Evolutionary conservation across 2,113 vertebrate species (phyloP).

Genomic region (Pseudopipra pipra): DNA sequence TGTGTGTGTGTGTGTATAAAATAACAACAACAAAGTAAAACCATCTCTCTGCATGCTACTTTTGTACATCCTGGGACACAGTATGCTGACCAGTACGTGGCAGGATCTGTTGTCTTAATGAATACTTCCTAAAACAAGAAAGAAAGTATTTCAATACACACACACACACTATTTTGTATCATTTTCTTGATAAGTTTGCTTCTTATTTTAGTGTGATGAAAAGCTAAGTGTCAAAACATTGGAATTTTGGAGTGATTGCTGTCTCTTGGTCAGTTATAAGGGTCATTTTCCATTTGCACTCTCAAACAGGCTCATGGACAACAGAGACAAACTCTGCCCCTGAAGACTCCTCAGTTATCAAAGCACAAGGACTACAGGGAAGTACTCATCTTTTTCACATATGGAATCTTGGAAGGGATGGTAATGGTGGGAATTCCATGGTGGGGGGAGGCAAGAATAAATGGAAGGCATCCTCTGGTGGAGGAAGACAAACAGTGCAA

Average conservation of each 20-base stretch:
- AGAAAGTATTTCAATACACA: not conserved
- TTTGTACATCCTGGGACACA: not conserved
- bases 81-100: not conserved
- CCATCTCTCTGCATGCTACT: not conserved
- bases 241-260: not conserved
- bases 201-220: not conserved
- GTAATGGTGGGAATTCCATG: not conserved
- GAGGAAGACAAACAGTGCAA: not conserved
- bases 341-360: not conserved
- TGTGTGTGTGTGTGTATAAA: not conserved
- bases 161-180: fast-evolving
- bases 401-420: not conserved
- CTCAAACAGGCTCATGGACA: not conserved
- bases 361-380: not conserved
- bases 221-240: not conserved
- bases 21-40: not conserved
- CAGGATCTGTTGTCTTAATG: not conserved
- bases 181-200: not conserved
- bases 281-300: not conserved
- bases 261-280: not conserved
- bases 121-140: not conserved
- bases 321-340: not conserved
- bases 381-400: not conserved
- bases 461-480: not conserved
- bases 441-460: not conserved